These are phyloP conservation scores for Temnothorax unifasciatus DNA, from an alignment of 2,888 invertebrate genomes.

Conservation along the genomic window DNA sequence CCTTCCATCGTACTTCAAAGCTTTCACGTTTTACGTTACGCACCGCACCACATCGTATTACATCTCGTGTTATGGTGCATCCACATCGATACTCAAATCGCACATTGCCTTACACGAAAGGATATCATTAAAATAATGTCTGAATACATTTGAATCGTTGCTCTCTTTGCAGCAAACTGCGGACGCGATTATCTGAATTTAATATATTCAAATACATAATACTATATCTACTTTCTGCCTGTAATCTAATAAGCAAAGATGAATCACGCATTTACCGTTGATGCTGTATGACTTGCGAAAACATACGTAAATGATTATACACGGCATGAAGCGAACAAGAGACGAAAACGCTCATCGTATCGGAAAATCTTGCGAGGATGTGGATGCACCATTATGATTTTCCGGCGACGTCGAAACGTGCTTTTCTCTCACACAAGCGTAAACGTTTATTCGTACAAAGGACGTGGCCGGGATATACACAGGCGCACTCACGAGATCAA, in stretches of 20 bases:
- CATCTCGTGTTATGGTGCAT: slow-evolving; percentile 68
- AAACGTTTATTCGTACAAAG: slow-evolving; percentile 69
- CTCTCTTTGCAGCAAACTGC: background rate
- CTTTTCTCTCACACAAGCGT: slow-evolving; percentile 52
- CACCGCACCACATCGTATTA: slow-evolving; percentile 72
- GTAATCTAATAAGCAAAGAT: background rate
- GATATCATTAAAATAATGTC: background rate
- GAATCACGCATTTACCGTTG: background rate
- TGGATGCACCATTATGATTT: slow-evolving; percentile 69
- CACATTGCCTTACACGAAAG: too few species aligned
- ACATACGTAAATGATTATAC: background rate
- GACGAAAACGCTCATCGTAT: background rate
- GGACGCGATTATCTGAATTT: background rate
- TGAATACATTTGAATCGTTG: background rate
- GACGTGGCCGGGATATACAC: slow-evolving; percentile 54
- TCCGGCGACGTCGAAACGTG: slow-evolving; percentile 60
- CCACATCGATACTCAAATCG: slow-evolving; percentile 57
- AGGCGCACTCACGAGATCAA: slow-evolving; percentile 67
- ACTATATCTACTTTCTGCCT: background rate
- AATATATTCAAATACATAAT: background rate
- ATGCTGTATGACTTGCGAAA: background rate
- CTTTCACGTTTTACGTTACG: slow-evolving; percentile 72
- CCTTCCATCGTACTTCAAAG: slow-evolving; percentile 73
- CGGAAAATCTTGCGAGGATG: slow-evolving; percentile 44
- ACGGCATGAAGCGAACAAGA: background rate